phyloP scores from a whole-genome alignment of 2,888 invertebrate genomes.

The Amiota minor region DNA sequence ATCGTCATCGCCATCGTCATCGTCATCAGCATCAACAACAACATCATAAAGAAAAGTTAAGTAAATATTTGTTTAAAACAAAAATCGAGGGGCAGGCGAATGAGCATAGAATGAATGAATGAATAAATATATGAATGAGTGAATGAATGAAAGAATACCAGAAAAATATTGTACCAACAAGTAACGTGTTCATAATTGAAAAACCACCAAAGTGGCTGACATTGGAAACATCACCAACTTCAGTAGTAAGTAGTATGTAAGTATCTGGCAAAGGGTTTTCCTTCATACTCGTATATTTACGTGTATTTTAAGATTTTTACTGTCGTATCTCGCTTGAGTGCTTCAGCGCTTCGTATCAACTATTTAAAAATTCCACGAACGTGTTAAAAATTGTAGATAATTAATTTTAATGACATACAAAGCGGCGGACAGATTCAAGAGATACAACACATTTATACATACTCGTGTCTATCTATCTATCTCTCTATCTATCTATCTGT shows the following conservation, averaged over 20 bases:
- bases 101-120: no score
- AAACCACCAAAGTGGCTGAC: slow-evolving; percentile 35
- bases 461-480: no score
- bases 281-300: no score
- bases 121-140: background rate
- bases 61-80: slow-evolving; percentile 54
- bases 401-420: slow-evolving; percentile 66
- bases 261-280: no score
- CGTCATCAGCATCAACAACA: background rate
- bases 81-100: slow-evolving; percentile 9
- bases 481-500: no score
- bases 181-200: slow-evolving; percentile 58
- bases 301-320: no score
- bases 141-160: slow-evolving; percentile 29
- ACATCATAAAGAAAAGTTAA: slow-evolving; percentile 51
- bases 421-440: slow-evolving; percentile 22
- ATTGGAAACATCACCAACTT: background rate
- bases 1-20: background rate
- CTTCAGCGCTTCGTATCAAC: background rate
- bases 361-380: slow-evolving; percentile 24
- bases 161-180: background rate
- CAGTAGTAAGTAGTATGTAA: no score
- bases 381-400: slow-evolving; percentile 60
- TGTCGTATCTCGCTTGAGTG: no score
- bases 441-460: slow-evolving; percentile 16